These are phyloP conservation scores for Caenorhabditis sp. DNA, from an alignment of 2,888 invertebrate genomes.

Conservation along the genomic window DNA sequence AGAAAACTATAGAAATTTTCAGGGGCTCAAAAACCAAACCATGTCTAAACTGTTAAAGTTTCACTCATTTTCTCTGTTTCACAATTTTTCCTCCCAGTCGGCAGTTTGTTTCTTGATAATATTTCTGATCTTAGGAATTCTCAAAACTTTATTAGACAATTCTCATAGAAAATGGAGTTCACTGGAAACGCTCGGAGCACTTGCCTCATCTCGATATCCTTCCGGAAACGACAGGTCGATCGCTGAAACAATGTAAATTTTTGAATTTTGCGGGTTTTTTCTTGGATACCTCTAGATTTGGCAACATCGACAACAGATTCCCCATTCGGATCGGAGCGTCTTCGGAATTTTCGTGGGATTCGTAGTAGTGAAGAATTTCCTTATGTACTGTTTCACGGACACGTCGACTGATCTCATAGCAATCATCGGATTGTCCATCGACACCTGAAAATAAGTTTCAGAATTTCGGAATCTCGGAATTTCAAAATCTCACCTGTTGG, in stretches of 20 bases:
- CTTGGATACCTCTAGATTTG: constrained; percentile 14
- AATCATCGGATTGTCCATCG: constrained; percentile 34
- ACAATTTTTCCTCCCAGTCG: too few species aligned
- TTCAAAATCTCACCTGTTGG: not conserved
- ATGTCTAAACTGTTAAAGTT: too few species aligned
- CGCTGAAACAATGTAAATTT: constrained; percentile 3
- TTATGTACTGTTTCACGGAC: constrained; percentile 17
- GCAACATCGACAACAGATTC: constrained; percentile 24
- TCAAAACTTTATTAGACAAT: constrained; percentile 22
- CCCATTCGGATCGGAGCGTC: constrained; percentile 29
- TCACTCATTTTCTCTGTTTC: too few species aligned
- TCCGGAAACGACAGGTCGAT: constrained; percentile 5
- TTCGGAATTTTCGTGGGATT: not conserved
- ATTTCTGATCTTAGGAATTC: too few species aligned
- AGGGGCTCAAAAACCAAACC: too few species aligned
- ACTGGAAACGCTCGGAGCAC: constrained; percentile 29
- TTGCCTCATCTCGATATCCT: constrained; percentile 20
- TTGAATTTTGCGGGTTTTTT: not conserved
- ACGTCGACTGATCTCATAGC: constrained; percentile 1
- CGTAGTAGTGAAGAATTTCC: constrained; percentile 24
- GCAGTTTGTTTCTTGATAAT: too few species aligned
- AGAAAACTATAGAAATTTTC: too few species aligned
- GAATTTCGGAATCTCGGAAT: too few species aligned
- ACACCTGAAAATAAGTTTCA: constrained; percentile 5
- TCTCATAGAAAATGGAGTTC: constrained; percentile 2